Evolutionary conservation across 1,140 invertebrate species (phyloP), one percentile per base, ranked within the genome.

Genomic region (Wiebesia pumilae): DNA sequence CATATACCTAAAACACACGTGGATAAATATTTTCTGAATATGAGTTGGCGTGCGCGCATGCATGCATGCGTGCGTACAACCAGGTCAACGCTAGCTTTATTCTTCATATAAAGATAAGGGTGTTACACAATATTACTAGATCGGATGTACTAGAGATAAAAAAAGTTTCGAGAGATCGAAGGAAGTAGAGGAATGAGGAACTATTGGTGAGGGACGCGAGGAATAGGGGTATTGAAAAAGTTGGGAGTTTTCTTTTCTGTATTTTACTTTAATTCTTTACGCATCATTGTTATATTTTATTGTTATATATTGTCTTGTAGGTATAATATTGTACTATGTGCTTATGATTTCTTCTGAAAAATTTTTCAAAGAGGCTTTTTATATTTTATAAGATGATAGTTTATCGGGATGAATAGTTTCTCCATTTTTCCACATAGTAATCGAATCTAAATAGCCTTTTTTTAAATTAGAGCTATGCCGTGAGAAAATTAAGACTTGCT

Each of bases 201-300:
- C 87, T 89, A 35, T 88, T 87, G 81, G 77, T 71, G 85, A 62
- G 87, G 71, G 86, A 87, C 77, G 69, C 78, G 71, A 3, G 40
- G 58, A 19, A 67, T n/a, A 38, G 30, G n/a, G 12, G 35, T 87
- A 83, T 67, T 83, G 85, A 85, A 88, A 88, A 90, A 89, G 89
- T 90, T 91, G 89, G 90, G 77, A 89, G 89, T 91, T 93, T 92
- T 83, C 27, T 43, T 24, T 81, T 35, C n/a, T 47, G 1, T 85
- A 40, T 62, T 85, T 51, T 85, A 40, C 65, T 69, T 79, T 14
- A 69, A n/a, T 71, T 54, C 62, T 87, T 77, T 79, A 27, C 47
- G 73, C 69, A 75, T 79, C 43, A 83, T 69, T 86, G 81, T 43
- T 77, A 12, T 47, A 47, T 7, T 58, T 86, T 65, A 19, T 75